Base-by-base conservation (phyloP, 2,888 invertebrate genomes). In the Tetropium fuscum region DNA sequence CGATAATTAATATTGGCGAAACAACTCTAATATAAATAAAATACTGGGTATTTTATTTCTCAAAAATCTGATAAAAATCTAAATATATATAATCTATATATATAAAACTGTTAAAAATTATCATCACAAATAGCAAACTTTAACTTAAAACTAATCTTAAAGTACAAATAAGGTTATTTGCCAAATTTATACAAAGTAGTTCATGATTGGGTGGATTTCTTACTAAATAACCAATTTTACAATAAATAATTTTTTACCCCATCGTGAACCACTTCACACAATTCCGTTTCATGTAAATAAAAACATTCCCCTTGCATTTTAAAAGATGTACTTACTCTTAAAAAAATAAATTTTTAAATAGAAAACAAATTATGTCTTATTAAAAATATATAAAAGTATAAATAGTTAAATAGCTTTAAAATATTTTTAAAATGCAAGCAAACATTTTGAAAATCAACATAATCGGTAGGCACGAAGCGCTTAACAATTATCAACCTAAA, bases 101-200 rank as follows among this genome's bases (percentile, higher is more conserved):
- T 76, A 75, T 74, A 76, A 74, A 70, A 72, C 69, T 68, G 74
- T 76, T 75, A 76, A 75, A 76, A 75, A 74, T 75, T 76, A 75
- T 75, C 73, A 77, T 77, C 77, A 77, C 75, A 77, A 77, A 77
- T 72, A 76, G 75, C 75, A 74, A 77, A 75, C 73, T 73, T 70
- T 70, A 68, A 68, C 69, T 65, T 69, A 72, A 64, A 66, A 68
- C 55, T 58, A 61, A 66, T 64, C 58, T 58, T 61, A 64, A 69
- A 63, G 59, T 60, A 62, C 40, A 51, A 22, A 25, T 34, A 61
- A 64, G 60, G 63, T 63, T 38, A 43, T 56, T 25, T 51, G 53
- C 20, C 58, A 47, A 55, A 57, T 38, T 36, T 27, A 34, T 16
- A 16, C 20, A 16, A 43, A 51, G 45, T 43, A 11, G 13, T 43